phyloP scores from a whole-genome alignment of 2,113 vertebrate species.

The Paramormyrops kingsleyae region DNA sequence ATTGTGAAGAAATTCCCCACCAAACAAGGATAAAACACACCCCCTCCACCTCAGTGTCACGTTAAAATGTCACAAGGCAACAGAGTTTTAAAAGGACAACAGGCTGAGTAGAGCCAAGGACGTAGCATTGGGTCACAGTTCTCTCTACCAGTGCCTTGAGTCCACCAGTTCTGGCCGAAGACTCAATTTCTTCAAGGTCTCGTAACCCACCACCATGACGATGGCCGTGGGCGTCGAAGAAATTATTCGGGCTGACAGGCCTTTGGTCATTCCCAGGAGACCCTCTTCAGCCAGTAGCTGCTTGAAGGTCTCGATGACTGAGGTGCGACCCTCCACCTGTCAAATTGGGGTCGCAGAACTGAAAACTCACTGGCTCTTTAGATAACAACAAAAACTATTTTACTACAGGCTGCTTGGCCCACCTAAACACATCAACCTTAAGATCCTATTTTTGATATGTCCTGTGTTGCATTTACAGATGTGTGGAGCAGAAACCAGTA shows the following conservation, averaged over 20 bases:
- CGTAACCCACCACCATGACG: constrained; percentile 90
- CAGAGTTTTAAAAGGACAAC: constrained; percentile 5
- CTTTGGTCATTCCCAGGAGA: constrained; percentile 80
- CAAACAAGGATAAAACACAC: constrained; percentile 1
- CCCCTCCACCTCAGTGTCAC: not conserved
- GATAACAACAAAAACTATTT: not conserved
- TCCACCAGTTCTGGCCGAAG: constrained; percentile 82
- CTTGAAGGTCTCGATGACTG: constrained; percentile 80
- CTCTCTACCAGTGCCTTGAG: constrained; percentile 79
- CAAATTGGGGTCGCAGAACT: not conserved
- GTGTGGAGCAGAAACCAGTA: not conserved
- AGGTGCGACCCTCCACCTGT: constrained; percentile 88
- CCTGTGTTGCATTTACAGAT: not conserved
- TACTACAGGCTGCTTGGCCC: not conserved
- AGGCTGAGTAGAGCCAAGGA: not conserved
- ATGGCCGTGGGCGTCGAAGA: constrained; percentile 84
- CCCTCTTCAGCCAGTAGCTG: constrained; percentile 89
- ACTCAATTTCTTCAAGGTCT: constrained; percentile 93
- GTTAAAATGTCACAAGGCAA: constrained; percentile 19
- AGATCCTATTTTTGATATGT: not conserved
- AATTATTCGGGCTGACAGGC: constrained; percentile 87
- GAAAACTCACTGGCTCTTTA: not conserved
- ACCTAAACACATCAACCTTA: not conserved
- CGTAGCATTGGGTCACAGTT: too few species aligned
- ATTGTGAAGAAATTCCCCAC: not conserved